Base-by-base conservation (phyloP, 2,113 vertebrate species). In the Chrysochloris asiatica region DNA sequence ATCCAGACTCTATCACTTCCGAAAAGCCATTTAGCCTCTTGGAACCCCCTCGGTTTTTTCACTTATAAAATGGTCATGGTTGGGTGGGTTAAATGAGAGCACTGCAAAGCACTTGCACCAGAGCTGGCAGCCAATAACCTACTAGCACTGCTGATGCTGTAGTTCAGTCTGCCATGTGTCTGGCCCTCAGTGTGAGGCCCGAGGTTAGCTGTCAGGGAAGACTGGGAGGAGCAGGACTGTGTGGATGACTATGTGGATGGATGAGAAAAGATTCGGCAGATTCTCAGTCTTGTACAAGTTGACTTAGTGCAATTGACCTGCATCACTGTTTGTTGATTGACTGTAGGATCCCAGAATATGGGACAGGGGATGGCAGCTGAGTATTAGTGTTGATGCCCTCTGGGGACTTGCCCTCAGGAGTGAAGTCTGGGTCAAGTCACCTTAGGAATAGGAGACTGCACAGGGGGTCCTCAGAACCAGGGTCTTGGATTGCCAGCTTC, bases 141-240 rank as follows among this genome's bases (percentile, higher is more conserved):
- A 65, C 28, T 30, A 21, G 73, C 28, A 0, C 4, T 30, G 61
- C 77, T 26, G 56, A 36, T 0, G 1, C 6, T 0, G 2, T 10
- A 30, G 52, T 48, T 59, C 87, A 4, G 47, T n/a, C 0, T 2
- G 52, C 22, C 0, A 0, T 11, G 54, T 48, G 8, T 38, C 50
- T 50, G 63, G 78, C 33, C 45, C 77, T 79, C 19, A 4, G 54
- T 0, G 12, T 14, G 47, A 48, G 79, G 52, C 33, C n/a, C 75
- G 45, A 63, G 56, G 48, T n/a, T 50, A 84, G 43, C 12, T 22
- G 13, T 17, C 12, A 33, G 41, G 47, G 75, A 69, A 43, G 17
- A 21, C 13, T 0, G 1, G 0, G n/a, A 86, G 76, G 38, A 14
- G 21, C 30, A 33, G 81, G 28, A 24, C 14, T 0, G 2, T 3